These are phyloP conservation scores for Plebejus argus DNA, from an alignment of 2,888 invertebrate genomes.

Conservation along the genomic window DNA sequence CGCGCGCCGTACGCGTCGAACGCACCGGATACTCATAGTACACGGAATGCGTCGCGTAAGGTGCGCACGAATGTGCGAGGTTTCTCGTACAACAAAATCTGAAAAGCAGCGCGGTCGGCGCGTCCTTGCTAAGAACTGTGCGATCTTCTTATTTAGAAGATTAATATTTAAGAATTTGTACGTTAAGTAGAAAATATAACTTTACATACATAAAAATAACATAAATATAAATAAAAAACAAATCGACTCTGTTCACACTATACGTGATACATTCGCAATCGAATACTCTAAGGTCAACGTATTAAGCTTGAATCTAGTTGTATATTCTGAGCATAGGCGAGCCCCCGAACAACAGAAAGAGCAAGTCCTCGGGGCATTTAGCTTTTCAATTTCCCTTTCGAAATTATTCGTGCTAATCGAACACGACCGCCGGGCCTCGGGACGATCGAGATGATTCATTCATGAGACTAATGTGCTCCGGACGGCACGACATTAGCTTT, in stretches of 20 bases:
- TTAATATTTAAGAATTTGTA: too few relatives aligned
- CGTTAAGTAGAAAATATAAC: neutral
- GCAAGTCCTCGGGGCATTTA: constrained; percentile 78
- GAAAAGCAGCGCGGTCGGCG: too few relatives aligned
- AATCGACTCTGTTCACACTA: neutral
- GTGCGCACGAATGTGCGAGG: too few relatives aligned
- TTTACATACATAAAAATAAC: neutral
- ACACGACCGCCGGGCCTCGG: constrained; percentile 69
- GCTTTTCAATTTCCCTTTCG: constrained; percentile 81
- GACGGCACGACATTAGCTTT: constrained; percentile 56
- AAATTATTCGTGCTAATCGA: constrained; percentile 80
- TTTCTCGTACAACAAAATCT: too few relatives aligned
- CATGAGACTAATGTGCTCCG: constrained; percentile 74
- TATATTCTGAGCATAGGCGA: constrained; percentile 65
- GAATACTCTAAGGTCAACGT: constrained; percentile 43
- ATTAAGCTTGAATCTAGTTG: constrained; percentile 60
- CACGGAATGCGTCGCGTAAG: too few relatives aligned
- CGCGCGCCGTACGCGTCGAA: too few relatives aligned
- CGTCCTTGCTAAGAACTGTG: too few relatives aligned
- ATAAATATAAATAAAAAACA: too few relatives aligned
- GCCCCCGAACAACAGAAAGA: constrained; percentile 79
- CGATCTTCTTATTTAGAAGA: too few relatives aligned
- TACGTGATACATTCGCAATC: constrained; percentile 10
- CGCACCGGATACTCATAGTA: too few relatives aligned
- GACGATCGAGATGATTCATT: constrained; percentile 76